phyloP scores from a whole-genome alignment of 2,888 invertebrate genomes.

The Drosophila robusta region DNA sequence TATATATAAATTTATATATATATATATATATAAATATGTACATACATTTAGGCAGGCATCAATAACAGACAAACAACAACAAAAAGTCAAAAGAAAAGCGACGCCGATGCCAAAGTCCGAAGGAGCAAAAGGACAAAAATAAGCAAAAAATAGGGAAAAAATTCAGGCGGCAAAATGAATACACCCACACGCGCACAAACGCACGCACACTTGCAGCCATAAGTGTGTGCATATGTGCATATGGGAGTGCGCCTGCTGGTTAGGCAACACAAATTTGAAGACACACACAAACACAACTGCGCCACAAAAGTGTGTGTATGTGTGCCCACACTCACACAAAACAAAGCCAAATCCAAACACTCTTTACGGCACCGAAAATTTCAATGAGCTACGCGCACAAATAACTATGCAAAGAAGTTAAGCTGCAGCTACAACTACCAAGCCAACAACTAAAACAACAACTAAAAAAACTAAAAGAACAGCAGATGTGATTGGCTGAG shows the following conservation, averaged over 20 bases:
- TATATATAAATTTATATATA: not conserved
- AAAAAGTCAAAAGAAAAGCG: constrained; percentile 29
- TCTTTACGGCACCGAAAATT: constrained; percentile 48
- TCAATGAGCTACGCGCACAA: constrained; percentile 59
- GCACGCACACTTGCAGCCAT: constrained; percentile 2
- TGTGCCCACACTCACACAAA: constrained; percentile 2
- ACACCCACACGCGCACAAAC: not conserved
- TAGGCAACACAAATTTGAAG: constrained; percentile 31
- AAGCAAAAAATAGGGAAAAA: not conserved
- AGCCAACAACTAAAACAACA: constrained; percentile 9
- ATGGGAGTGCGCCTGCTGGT: constrained; percentile 15
- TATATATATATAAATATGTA: not conserved
- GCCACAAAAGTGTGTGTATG: not conserved
- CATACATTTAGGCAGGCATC: constrained; percentile 34
- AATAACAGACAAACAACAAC: constrained; percentile 49
- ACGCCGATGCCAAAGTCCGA: constrained; percentile 34
- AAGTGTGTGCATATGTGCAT: not conserved
- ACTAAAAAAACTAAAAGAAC: constrained; percentile 10
- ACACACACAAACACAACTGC: constrained; percentile 2
- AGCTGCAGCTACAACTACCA: constrained; percentile 31
- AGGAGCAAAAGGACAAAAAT: constrained; percentile 39
- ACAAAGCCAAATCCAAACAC: constrained; percentile 33
- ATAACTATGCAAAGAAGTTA: constrained; percentile 61
- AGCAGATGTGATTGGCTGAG: constrained; percentile 30
- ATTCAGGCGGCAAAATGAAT: constrained; percentile 30